phyloP scores from a whole-genome alignment of 2,888 invertebrate genomes.

The Eulithis testata region DNA sequence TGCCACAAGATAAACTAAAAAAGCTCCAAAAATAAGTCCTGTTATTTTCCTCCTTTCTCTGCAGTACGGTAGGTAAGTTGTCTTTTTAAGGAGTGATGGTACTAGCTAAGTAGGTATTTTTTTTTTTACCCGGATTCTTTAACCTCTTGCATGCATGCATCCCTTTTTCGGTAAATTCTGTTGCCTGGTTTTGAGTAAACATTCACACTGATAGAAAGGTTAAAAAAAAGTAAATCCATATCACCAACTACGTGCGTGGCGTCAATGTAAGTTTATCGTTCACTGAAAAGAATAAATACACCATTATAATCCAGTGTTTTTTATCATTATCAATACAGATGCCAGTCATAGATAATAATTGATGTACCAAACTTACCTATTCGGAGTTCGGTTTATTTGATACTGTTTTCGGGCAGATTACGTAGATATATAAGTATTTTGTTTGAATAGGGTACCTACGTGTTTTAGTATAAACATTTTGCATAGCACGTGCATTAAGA shows the following conservation, averaged over 20 bases:
- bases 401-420: constrained; percentile 49
- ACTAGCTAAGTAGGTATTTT: no score
- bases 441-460: background rate
- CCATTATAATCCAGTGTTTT: constrained; percentile 39
- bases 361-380: constrained; percentile 53
- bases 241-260: constrained; percentile 29
- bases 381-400: constrained; percentile 50
- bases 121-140: no score
- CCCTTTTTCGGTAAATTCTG: no score
- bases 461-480: constrained; percentile 11
- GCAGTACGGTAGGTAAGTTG: no score
- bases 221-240: constrained; percentile 14
- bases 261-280: constrained; percentile 37
- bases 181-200: background rate
- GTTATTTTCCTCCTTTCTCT: no score
- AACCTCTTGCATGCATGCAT: no score
- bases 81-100: no score
- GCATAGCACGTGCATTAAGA: constrained; percentile 13
- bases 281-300: constrained; percentile 16
- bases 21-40: no score
- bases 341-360: constrained; percentile 59
- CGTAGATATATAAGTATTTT: constrained; percentile 38
- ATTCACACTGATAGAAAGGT: constrained; percentile 1
- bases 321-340: constrained; percentile 56
- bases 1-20: no score